These are phyloP conservation scores for Sthenelais limicola DNA, from an alignment of 2,888 invertebrate genomes.

Conservation along the genomic window DNA sequence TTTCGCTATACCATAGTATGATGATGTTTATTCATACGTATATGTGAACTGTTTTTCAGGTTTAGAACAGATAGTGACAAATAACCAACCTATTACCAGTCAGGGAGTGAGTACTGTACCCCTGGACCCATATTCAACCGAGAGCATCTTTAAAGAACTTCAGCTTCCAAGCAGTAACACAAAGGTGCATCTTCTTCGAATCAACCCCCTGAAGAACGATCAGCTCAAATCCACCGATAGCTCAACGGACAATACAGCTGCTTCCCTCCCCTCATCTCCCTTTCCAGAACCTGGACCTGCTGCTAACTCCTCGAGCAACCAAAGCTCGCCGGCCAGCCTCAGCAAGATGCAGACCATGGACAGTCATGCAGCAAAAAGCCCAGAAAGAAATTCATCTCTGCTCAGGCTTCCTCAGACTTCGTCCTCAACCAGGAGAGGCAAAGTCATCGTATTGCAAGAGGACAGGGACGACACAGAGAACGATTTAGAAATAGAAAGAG, in stretches of 20 bases:
- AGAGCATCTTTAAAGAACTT: constrained; percentile 19
- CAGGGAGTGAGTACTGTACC: constrained; percentile 1
- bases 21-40: too few species aligned
- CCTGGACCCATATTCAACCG: constrained; percentile 6
- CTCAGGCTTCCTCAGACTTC: not conserved
- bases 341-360: too few species aligned
- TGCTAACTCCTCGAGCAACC: too few species aligned
- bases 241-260: not conserved
- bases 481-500: constrained; percentile 38
- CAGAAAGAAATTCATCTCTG: too few species aligned
- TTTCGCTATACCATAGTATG: too few species aligned
- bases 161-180: constrained; percentile 37
- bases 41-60: too few species aligned
- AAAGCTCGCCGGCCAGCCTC: too few species aligned
- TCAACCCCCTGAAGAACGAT: constrained; percentile 29
- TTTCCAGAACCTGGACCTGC: too few species aligned
- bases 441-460: not conserved
- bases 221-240: not conserved
- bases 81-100: too few species aligned
- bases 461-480: constrained; percentile 27
- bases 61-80: too few species aligned
- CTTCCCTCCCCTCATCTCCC: not conserved
- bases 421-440: not conserved
- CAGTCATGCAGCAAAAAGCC: too few species aligned
- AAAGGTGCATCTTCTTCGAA: constrained; percentile 32